These are phyloP conservation scores for Halotydeus destructor DNA, from an alignment of 1,140 invertebrate genomes.

Conservation along the genomic window DNA sequence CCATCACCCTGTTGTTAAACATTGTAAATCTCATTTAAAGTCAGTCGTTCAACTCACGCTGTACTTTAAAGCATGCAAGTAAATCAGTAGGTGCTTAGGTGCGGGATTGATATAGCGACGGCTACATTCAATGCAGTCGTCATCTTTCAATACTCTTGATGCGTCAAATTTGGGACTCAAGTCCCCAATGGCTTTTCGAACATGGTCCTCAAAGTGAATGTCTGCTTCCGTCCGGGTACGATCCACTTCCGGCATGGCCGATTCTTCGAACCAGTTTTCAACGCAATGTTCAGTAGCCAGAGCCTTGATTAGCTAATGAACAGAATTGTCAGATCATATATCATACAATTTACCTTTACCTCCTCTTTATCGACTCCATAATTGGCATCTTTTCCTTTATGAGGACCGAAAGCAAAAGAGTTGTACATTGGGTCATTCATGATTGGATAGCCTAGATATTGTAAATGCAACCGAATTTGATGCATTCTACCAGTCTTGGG, in stretches of 20 bases:
- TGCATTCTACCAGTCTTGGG: slow-evolving; percentile 89
- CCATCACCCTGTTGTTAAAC: slow-evolving; percentile 47
- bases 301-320: too few species aligned
- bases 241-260: slow-evolving; percentile 9
- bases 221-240: slow-evolving; percentile 6
- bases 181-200: background rate
- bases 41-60: slow-evolving; percentile 30
- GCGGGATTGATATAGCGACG: slow-evolving; percentile 71
- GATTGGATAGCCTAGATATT: slow-evolving; percentile 89
- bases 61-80: slow-evolving; percentile 81
- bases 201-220: slow-evolving; percentile 3
- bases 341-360: slow-evolving; percentile 1
- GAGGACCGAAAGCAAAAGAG: slow-evolving; percentile 51
- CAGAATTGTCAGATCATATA: background rate
- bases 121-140: slow-evolving; percentile 78
- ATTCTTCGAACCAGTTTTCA: slow-evolving; percentile 12
- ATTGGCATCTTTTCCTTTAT: slow-evolving; percentile 74
- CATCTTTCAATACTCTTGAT: slow-evolving; percentile 54
- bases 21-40: slow-evolving; percentile 9
- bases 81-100: slow-evolving; percentile 76
- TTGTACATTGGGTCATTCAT: slow-evolving; percentile 93
- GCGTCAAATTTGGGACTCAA: slow-evolving; percentile 31
- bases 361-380: slow-evolving; percentile 25
- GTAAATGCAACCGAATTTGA: slow-evolving; percentile 94
- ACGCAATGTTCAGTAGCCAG: too few species aligned